Base-by-base conservation (phyloP, 2,797 vertebrate species). In the Pygocentrus nattereri region DNA sequence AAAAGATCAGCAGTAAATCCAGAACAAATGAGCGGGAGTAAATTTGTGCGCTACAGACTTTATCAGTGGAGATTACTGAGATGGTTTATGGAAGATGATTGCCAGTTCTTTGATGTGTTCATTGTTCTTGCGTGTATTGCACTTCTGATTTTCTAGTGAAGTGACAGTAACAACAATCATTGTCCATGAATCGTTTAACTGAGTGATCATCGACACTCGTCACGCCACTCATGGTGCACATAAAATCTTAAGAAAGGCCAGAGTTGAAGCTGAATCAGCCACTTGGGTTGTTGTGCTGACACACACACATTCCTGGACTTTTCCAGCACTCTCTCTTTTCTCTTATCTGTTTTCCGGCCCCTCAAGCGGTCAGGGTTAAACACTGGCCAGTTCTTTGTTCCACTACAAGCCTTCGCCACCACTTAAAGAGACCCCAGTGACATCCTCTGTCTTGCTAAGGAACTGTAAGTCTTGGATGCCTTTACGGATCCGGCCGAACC, bases 271-370 rank as follows among this genome's bases (percentile, higher is more conserved):
- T 49, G 7, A 75, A 62, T 50, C 59, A 16, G 44, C 1, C 58
- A 27, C 47, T 76, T n/a, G 2, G 13, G 16, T 50, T n/a, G 8
- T 21, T 19, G 4, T 67, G 81, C 68, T 73, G 81, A 81, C 62
- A 41, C 50, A 59, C 49, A 49, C 83, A 58, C 75, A 81, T 74
- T 67, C 70, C 34, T 78, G 11, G 5, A 69, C 21, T 72, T 47
- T 56, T 77, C 74, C 31, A 64, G 62, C 54, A 74, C 62, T 76
- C 41, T 80, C 78, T 73, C 81, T 80, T 85, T 82, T 74, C 54
- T 78, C 62, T 77, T 80, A 83, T 80, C 75, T 71, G 67, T 56
- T 79, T 74, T 80, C 80, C 67, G 65, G 61, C 1, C 56, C 38
- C 71, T 64, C 23, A 2, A 65, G 74, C 18, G 1, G n/a, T 61